Conservation (phyloP, 2,113 vertebrate genomes). For the Menura novaehollandiae region DNA sequence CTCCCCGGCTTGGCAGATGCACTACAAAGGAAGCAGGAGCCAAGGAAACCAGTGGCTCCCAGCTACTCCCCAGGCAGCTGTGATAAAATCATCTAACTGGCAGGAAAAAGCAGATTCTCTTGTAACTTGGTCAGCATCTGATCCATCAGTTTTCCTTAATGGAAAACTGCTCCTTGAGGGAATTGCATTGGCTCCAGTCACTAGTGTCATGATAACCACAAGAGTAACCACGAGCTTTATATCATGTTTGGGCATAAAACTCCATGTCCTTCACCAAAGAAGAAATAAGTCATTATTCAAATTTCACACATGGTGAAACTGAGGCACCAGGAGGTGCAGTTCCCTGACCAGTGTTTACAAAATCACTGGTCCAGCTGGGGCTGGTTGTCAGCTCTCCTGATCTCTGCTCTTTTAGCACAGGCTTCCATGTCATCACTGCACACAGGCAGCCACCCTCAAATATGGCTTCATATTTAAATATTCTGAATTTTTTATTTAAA, state of each 20-base stretch:
- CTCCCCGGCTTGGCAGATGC: background rate
- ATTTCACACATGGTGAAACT: background rate
- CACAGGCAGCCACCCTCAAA: background rate
- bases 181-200: background rate
- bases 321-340: background rate
- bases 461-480: background rate
- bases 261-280: background rate
- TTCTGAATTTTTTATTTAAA: background rate
- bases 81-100: background rate
- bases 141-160: background rate
- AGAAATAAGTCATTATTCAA: background rate
- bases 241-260: background rate
- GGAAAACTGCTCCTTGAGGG: background rate
- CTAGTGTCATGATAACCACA: background rate
- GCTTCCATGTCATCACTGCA: background rate
- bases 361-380: background rate
- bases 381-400: background rate
- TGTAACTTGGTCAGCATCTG: background rate
- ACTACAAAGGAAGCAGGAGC: background rate
- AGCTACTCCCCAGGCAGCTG: background rate
- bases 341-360: background rate
- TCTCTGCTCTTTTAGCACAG: background rate
- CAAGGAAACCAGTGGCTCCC: background rate
- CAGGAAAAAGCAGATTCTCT: background rate
- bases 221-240: background rate